Base-by-base conservation (phyloP, 2,797 vertebrate genomes). In the Anniella stebbinsi region DNA sequence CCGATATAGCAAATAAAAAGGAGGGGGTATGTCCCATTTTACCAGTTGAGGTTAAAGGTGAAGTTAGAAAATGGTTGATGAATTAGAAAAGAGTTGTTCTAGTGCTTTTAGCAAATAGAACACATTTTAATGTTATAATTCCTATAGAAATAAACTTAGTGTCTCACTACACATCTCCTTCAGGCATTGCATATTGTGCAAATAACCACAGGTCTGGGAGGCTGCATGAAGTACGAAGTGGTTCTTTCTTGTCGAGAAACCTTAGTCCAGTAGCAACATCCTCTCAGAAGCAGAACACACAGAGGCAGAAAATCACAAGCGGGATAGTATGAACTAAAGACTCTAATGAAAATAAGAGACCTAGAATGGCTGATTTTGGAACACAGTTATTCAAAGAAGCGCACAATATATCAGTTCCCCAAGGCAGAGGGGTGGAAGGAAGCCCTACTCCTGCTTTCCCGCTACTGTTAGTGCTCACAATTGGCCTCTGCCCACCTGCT, bases 401-500 rank as follows among this genome's bases (percentile, higher is more conserved):
- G 30, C 13, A 66, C 54, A 54, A 13, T 69, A 63, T 0, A 0
- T 28, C 80, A 91, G 13, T 86, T 85, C 75, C 82, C 76, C 77
- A 45, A 0, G 60, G 60, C 18, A 0, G 66, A n/a, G 73, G 51
- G 30, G 21, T 45, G 12, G 23, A 41, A 18, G 18, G 57, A 67
- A 92, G 91, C 33, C 48, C 45, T 4, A 2, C 13, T 8, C 69
- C 60, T 76, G 77, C 2, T 0, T n/a, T 88, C 88, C 72, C 60
- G 86, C 88, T 78, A 33, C 1, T 36, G 81, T 75, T 90, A 75
- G 66, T 90, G 86, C 87, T 90, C 63, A 80, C 30, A 77, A 69
- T 87, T 70, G 67, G 76, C 60, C 17, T 41, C 21, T 73, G 88
- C 30, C 87, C 87, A 93, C 91, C 92, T 90, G 92, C 86, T 93